Evolutionary conservation across 2,888 invertebrate genomes (phyloP), one percentile per base, ranked within the genome.

Genomic region (Melanophora roralis): DNA sequence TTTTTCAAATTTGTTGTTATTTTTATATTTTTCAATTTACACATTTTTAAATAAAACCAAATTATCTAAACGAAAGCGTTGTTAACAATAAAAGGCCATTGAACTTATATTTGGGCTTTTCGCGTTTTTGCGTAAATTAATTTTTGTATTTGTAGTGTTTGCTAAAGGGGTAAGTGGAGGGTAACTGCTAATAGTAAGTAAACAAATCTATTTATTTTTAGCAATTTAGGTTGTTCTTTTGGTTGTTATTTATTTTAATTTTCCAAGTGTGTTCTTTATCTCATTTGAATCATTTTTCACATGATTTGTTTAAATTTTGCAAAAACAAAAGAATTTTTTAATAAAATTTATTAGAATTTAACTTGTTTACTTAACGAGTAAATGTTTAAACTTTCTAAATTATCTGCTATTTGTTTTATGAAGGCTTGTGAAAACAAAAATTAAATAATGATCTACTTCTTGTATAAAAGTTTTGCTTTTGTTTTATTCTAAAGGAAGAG

Each of bases 161-260:
- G 27, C 38, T 38, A n/a, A 36, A 36, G 23, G 51, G 45, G 55
- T 34, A 34, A 40, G 9, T 47, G 21, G 38, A 21, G 27, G 32
- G 5, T 36, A 36, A 49, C 21, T 57, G 40, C 32, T 62, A 1
- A 49, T 32, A 47, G 49, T 49, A 36, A 14, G 32, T 49, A 69
- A 62, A 71, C 62, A 71, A 49, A 64, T 43, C 16, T 53, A 60
- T 72, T 78, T 78, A 77, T 77, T 72, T 77, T 72, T 67, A 53
- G 62, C 55, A 73, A 78, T 68, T 78, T 55, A 64, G 55, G 40
- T 62, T 72, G 53, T 67, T 67, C 36, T 38, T 69, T 68, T 47
- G 2, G 7, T 62, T 14, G 14, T 62, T 36, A 3, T 62, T 34
- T 47, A 23, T 45, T 60, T 32, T 16, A 21, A 60, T 43, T 43